Conservation (phyloP, 2,113 vertebrate species). For the Triplophysa dalaica region DNA sequence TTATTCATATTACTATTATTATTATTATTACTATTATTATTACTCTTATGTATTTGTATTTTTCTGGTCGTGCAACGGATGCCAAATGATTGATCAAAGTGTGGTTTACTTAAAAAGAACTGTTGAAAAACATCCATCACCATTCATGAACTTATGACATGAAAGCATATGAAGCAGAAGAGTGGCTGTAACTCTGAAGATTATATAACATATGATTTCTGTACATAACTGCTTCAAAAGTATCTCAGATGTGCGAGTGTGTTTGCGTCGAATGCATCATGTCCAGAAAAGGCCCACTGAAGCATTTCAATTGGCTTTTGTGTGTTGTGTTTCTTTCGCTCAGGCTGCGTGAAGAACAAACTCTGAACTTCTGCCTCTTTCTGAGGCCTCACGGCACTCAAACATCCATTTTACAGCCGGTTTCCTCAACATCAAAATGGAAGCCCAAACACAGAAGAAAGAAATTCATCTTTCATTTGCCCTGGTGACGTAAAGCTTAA, state of each 20-base stretch:
- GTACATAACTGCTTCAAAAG: neutral
- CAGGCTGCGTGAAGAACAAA: slow-evolving; percentile 66
- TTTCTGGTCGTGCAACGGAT: too few species aligned
- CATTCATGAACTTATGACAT: neutral
- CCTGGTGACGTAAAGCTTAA: too few species aligned
- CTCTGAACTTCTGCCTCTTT: slow-evolving; percentile 56
- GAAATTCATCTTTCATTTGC: neutral
- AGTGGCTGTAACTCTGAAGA: neutral
- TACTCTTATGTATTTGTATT: too few species aligned
- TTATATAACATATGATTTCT: slow-evolving; percentile 19
- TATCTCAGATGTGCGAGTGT: slow-evolving; percentile 15
- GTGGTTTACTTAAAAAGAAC: neutral
- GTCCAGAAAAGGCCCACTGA: slow-evolving; percentile 74
- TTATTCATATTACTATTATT: too few species aligned
- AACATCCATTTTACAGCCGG: slow-evolving; percentile 38
- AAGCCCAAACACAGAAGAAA: neutral
- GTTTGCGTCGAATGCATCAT: slow-evolving; percentile 68
- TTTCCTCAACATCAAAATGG: slow-evolving; percentile 41
- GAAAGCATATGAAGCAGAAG: neutral
- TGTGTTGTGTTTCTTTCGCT: slow-evolving; percentile 58
- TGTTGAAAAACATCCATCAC: neutral
- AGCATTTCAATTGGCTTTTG: slow-evolving; percentile 78
- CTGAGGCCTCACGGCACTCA: slow-evolving; percentile 3
- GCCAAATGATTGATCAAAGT: too few species aligned
- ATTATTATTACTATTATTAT: too few species aligned